These are phyloP conservation scores for Zosterops hypoxanthus DNA, from an alignment of 2,113 vertebrate species.

Conservation along the genomic window DNA sequence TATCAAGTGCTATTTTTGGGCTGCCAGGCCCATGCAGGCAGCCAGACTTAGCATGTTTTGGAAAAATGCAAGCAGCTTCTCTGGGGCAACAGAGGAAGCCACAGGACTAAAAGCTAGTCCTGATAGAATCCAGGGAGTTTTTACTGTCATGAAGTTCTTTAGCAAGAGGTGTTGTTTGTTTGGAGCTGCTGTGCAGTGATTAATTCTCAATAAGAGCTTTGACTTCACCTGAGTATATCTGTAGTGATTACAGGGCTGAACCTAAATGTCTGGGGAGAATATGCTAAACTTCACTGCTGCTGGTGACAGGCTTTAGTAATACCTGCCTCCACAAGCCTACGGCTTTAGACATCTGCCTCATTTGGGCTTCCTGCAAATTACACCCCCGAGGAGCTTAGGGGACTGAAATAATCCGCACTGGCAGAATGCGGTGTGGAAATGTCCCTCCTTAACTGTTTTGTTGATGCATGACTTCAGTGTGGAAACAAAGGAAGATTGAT, in stretches of 20 bases:
- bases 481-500: neutral
- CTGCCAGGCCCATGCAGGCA: neutral
- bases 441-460: neutral
- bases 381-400: neutral
- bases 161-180: neutral
- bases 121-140: neutral
- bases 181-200: neutral
- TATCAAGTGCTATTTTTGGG: neutral
- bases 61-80: neutral
- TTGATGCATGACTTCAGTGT: neutral
- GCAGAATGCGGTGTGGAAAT: neutral
- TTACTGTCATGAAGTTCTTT: neutral
- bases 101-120: neutral
- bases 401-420: slow-evolving; percentile 25
- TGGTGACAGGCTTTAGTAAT: slow-evolving; percentile 7
- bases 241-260: neutral
- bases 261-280: neutral
- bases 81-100: neutral
- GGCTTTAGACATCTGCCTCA: slow-evolving; percentile 1
- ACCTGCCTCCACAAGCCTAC: neutral
- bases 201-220: neutral
- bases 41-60: neutral
- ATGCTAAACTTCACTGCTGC: neutral
- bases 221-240: neutral
- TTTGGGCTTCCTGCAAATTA: slow-evolving; percentile 22